Evolutionary conservation across 2,113 vertebrate genomes (phyloP).

Genomic region (Sprattus sprattus): DNA sequence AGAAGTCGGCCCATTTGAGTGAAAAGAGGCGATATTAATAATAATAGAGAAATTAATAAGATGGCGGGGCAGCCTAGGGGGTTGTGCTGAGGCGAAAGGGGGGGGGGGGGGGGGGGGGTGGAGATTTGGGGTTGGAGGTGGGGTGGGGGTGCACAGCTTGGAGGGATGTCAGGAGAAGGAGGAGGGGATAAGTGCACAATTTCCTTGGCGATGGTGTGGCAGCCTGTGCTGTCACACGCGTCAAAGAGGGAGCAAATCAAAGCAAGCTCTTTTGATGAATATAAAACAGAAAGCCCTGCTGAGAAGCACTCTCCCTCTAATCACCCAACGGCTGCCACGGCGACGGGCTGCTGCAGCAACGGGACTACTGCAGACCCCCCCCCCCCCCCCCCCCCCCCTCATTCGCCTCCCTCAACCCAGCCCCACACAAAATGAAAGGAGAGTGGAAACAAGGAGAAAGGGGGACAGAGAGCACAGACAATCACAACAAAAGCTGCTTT

Average conservation of each 20-base stretch:
- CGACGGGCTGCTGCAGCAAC: constrained; percentile 55
- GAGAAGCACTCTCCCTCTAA: constrained; percentile 78
- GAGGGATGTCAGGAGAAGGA: constrained; percentile 30
- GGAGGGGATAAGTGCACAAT: constrained; percentile 9
- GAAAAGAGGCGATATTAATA: constrained; percentile 67
- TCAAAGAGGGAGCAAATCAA: constrained; percentile 79
- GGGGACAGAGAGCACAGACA: constrained; percentile 63
- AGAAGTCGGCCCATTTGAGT: constrained; percentile 66
- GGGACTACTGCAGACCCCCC: constrained; percentile 58
- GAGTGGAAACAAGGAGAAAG: constrained; percentile 62
- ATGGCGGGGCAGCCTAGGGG: constrained; percentile 60
- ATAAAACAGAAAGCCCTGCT: constrained; percentile 79
- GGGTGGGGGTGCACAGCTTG: constrained; percentile 13
- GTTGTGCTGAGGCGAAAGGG: constrained; percentile 48
- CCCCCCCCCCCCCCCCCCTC: constrained; percentile 26
- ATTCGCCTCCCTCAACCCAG: constrained; percentile 10
- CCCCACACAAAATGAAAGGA: constrained; percentile 71
- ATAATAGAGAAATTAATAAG: constrained; percentile 75
- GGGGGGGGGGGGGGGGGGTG: constrained; percentile 23
- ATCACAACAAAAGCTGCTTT: constrained; percentile 76
- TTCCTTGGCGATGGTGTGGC: constrained; percentile 35
- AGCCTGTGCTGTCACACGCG: constrained; percentile 70
- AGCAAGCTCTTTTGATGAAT: constrained; percentile 81
- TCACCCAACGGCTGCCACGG: constrained; percentile 67
- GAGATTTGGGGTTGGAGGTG: constrained; percentile 26